phyloP scores from a whole-genome alignment of 2,797 vertebrate species.

The Enteromius viviparus region DNA sequence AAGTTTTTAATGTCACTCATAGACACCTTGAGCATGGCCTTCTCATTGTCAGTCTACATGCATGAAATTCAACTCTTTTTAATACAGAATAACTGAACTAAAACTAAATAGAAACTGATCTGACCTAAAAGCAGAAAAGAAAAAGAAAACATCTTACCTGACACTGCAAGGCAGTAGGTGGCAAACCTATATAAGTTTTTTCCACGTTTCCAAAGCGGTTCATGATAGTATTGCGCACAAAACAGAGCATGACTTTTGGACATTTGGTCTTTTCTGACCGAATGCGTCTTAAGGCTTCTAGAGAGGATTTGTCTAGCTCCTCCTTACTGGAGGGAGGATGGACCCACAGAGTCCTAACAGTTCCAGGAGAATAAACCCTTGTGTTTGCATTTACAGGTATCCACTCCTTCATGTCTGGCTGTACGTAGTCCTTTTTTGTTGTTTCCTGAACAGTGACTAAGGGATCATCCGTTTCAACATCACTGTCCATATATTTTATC shows the following conservation, averaged over 20 bases:
- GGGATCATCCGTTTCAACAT: slow-evolving; percentile 27
- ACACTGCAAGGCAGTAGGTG: slow-evolving; percentile 47
- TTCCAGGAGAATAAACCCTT: accelerated
- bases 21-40: slow-evolving; percentile 68
- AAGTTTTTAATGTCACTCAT: slow-evolving; percentile 66
- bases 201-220: slow-evolving; percentile 53
- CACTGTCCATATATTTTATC: slow-evolving; percentile 60
- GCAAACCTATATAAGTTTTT: slow-evolving; percentile 46
- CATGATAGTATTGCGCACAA: slow-evolving; percentile 64
- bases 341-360: slow-evolving; percentile 53
- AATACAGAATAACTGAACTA: background rate
- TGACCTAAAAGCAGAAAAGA: background rate
- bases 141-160: slow-evolving; percentile 48
- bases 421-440: background rate
- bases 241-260: background rate
- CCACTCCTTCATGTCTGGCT: slow-evolving; percentile 83
- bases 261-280: background rate
- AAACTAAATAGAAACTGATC: background rate
- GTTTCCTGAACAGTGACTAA: background rate
- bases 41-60: slow-evolving; percentile 42
- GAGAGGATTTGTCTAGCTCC: background rate
- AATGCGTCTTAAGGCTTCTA: background rate
- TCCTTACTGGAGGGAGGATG: slow-evolving; percentile 43
- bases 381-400: slow-evolving; percentile 65
- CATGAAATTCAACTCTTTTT: background rate